Evolutionary conservation across 2,797 vertebrate genomes (phyloP), one percentile per base, ranked within the genome.

Genomic region (Helostoma temminkii): DNA sequence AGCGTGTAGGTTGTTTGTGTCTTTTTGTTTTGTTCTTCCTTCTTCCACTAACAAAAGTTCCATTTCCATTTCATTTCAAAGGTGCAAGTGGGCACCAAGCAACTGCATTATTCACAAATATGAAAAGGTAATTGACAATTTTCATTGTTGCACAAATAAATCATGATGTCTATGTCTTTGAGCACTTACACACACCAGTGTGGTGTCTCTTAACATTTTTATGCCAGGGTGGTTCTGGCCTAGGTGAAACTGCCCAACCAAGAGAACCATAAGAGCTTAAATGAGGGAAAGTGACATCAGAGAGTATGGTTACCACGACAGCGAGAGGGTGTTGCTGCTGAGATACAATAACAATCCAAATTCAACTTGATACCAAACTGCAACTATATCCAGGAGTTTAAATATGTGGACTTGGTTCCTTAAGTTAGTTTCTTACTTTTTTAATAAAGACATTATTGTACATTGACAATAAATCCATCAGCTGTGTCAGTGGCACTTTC

Each of bases 301-400:
- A 86, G 87, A 84, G 76, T 84, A 86, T 36, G 64, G 88, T 92
- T 90, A 76, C 90, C 88, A 89, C 91, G 90, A 89, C 91, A 89
- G 88, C 88, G 2, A 83, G 72, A 74, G 70, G 69, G 55, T 64
- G 60, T 58, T 79, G 81, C 74, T 59, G 69, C 63, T 37, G 25
- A 76, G 60, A 88, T 55, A 64, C 48, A 76, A 80, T 52, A 78
- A 76, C 71, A 68, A 78, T 45, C 62, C 39, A 45, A 67, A 81
- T 75, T 37, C 50, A 81, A 78, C 68, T 83, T 77, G 53, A 80
- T 56, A 30, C 28, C 26, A 30, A 71, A 75, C 46, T 62, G 55
- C 45, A 74, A 73, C 56, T 60, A 46, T 25, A 60, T 47, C 54
- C 47, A 19, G 61, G 45, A 63, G 58, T 73, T 43, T 22, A 42